phyloP scores from a whole-genome alignment of 1,140 invertebrate genomes.

The Sinella curviseta region DNA sequence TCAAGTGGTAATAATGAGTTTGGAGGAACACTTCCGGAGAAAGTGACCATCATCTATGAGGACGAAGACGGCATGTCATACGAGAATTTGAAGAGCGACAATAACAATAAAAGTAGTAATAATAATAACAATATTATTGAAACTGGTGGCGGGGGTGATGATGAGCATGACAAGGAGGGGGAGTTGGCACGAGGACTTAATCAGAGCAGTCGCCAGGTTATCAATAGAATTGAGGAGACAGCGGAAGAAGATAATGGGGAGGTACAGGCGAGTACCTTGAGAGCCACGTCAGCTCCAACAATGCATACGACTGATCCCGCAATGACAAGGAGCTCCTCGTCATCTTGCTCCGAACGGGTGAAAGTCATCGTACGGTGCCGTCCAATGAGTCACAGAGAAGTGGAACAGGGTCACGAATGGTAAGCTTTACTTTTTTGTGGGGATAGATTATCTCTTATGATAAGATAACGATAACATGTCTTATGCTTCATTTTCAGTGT shows the following conservation, averaged over 20 bases:
- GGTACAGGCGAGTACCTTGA: neutral
- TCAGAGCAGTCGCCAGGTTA: neutral
- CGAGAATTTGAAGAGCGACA: too few relatives aligned
- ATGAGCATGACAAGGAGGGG: neutral
- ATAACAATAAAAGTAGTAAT: too few relatives aligned
- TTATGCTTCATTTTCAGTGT: constrained; percentile 57
- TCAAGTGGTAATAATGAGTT: neutral
- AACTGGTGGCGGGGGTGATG: too few relatives aligned
- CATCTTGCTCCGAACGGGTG: constrained; percentile 65
- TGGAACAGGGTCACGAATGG: constrained; percentile 66
- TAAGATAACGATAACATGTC: neutral
- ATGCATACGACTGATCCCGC: neutral
- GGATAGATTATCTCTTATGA: neutral
- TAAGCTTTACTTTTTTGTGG: constrained; percentile 51
- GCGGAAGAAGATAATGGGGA: neutral
- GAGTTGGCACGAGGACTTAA: too few relatives aligned
- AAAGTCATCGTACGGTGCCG: constrained; percentile 88
- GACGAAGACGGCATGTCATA: neutral
- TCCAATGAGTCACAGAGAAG: constrained; percentile 82
- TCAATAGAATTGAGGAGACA: neutral
- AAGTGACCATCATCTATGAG: neutral
- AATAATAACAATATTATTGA: too few relatives aligned
- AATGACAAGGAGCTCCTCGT: neutral
- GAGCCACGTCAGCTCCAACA: neutral
- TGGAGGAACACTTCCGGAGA: neutral